Base-by-base conservation (phyloP, 2,888 invertebrate genomes). In the Kryphioiulus occultus region DNA sequence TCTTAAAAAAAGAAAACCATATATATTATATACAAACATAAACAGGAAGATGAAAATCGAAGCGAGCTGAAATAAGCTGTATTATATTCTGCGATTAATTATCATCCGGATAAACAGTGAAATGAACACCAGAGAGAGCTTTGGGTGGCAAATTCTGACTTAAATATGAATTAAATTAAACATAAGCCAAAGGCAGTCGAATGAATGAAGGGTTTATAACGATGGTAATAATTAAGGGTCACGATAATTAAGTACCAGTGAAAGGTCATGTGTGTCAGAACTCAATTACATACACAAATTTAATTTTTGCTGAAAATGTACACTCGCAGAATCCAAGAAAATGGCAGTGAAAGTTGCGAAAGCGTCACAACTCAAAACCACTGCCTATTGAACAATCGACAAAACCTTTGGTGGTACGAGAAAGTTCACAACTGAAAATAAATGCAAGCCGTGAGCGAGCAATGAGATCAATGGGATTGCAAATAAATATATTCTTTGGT, bases 401-500 rank as follows among this genome's bases (percentile, higher is more conserved):
- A 68, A 68, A 68, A 68, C 68, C 68, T 68, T 68, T 68, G 68
- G 68, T 68, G 68, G 44, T 44, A 26, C 5, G 26, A 68, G 26
- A 68, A 26, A 68, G 1, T 1, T 68, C 26, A 68, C 5, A 68
- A 26, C 9, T 68, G 68, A 68, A 68, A 68, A 68, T 68, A 68
- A 68, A 68, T 68, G 68, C 68, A 22, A 26, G 68, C 68, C 68
- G 9, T 26, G 68, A 68, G 68, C 22, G 68, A 68, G 68, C 68
- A 68, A 68, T 68, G 68, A 68, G 68, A 68, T 68, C 53, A 53
- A 68, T 19, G 17, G 47, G 19, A 68, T 68, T 68, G 68, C 19
- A 68, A 68, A 68, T 68, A 68, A 68, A 68, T 68, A 68, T 68
- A 26, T 68, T 68, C 68, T 68, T 68, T 68, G 68, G 68, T 68